These are phyloP conservation scores for Drosophila subpulchrella DNA, from an alignment of 1,140 invertebrate species.

Conservation along the genomic window DNA sequence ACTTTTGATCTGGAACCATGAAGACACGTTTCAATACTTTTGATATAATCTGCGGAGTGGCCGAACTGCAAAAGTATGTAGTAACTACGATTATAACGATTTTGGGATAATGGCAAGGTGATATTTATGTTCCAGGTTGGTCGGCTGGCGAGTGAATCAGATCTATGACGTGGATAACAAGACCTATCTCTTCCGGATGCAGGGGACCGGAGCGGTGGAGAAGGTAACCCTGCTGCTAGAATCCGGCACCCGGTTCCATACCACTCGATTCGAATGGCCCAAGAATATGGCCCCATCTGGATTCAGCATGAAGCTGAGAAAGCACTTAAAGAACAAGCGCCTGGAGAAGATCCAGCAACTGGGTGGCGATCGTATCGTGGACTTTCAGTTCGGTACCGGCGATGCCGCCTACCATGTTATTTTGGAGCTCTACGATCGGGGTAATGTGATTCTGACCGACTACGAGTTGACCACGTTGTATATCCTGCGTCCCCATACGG, in stretches of 20 bases:
- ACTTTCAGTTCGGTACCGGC: constrained; percentile 97
- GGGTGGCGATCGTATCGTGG: constrained; percentile 94
- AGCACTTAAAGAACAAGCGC: constrained; percentile 98
- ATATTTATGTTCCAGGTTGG: constrained; percentile 87
- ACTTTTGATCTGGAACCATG: constrained; percentile 86
- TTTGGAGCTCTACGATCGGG: constrained; percentile 97
- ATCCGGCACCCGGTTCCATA: constrained; percentile 97
- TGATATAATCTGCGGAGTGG: constrained; percentile 94
- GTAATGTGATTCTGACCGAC: constrained; percentile 98
- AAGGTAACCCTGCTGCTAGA: constrained; percentile 93
- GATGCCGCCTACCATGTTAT: constrained; percentile 98
- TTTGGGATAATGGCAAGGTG: background rate
- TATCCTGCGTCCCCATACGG: constrained; percentile 96
- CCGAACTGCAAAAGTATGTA: constrained; percentile 92
- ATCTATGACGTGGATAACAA: constrained; percentile 99
- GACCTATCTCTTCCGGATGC: constrained; percentile 97
- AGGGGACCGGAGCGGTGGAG: constrained; percentile 92
- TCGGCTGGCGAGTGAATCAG: constrained; percentile 97
- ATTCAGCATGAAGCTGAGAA: constrained; percentile 99
- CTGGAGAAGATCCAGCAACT: constrained; percentile 94
- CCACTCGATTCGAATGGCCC: constrained; percentile 98
- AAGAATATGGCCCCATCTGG: constrained; percentile 98
- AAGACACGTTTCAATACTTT: constrained; percentile 96
- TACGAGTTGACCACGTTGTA: constrained; percentile 96
- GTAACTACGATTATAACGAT: background rate